These are phyloP conservation scores for Emberiza fucata DNA, from an alignment of 2,113 vertebrate genomes.

Conservation along the genomic window DNA sequence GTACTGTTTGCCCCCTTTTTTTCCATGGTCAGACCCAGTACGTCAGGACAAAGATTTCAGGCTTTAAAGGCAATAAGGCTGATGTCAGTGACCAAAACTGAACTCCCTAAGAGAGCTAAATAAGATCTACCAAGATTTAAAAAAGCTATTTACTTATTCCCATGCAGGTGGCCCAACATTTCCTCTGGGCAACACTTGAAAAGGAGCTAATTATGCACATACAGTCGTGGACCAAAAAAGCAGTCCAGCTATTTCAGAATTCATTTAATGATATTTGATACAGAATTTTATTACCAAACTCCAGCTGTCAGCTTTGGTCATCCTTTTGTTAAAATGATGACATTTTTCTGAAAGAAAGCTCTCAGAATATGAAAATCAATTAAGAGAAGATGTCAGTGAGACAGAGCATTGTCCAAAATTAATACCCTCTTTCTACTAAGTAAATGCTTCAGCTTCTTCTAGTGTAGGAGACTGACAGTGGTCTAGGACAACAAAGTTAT, in stretches of 20 bases:
- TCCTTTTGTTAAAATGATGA: slow-evolving; percentile 23
- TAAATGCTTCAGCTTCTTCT: slow-evolving; percentile 5
- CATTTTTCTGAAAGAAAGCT: slow-evolving; percentile 5
- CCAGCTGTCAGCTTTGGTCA: slow-evolving; percentile 38
- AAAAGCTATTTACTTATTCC: not conserved
- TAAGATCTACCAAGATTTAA: not conserved
- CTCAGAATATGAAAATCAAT: not conserved
- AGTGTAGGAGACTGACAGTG: not conserved
- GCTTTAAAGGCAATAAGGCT: not conserved
- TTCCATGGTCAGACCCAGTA: not conserved
- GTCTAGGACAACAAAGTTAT: not conserved
- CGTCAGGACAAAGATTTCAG: not conserved
- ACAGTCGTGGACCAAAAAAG: not conserved
- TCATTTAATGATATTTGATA: slow-evolving; percentile 26
- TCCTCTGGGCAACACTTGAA: slow-evolving; percentile 4
- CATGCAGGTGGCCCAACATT: slow-evolving; percentile 18
- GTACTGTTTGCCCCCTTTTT: not conserved
- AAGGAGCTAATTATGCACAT: slow-evolving; percentile 30
- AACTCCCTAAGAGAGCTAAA: not conserved
- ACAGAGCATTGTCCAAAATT: not conserved
- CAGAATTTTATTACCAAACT: not conserved
- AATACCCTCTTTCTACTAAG: not conserved
- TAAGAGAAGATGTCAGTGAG: not conserved
- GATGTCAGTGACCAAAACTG: not conserved
- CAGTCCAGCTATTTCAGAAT: slow-evolving; percentile 37